phyloP scores from a whole-genome alignment of 2,888 invertebrate genomes.

The Lochmaea capreae region DNA sequence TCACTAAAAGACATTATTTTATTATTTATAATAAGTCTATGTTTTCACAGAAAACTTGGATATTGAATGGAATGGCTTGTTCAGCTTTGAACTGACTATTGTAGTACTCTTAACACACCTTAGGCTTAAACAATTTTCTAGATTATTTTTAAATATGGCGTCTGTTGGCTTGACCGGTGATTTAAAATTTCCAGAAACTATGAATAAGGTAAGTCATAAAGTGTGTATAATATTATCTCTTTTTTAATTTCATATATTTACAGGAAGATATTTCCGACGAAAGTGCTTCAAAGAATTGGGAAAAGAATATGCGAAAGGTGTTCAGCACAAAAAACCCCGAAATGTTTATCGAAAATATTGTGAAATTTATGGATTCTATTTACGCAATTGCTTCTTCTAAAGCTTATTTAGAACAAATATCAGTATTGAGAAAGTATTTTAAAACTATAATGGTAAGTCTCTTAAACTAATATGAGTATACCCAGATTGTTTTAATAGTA shows the following conservation, averaged over 20 bases:
- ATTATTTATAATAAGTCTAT: too few relatives aligned
- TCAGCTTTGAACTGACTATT: not conserved
- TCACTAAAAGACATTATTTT: too few relatives aligned
- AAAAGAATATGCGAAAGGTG: not conserved
- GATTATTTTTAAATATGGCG: not conserved
- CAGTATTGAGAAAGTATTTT: not conserved
- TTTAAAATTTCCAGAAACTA: not conserved
- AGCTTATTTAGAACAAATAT: constrained; percentile 1
- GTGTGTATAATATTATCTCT: not conserved
- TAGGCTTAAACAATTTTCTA: not conserved
- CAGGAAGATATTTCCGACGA: not conserved
- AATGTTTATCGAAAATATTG: not conserved
- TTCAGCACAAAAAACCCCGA: not conserved
- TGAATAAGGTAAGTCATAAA: not conserved
- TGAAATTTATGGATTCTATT: not conserved
- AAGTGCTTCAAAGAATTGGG: not conserved
- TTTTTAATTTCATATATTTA: not conserved
- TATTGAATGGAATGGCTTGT: not conserved
- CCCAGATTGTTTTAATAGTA: too few relatives aligned
- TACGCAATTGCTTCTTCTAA: not conserved
- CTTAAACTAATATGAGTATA: too few relatives aligned
- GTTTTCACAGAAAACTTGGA: too few relatives aligned
- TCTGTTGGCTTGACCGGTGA: not conserved
- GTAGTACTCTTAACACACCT: not conserved
- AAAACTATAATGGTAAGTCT: not conserved